Conservation (phyloP, 2,797 vertebrate genomes). For the Helostoma temminkii region DNA sequence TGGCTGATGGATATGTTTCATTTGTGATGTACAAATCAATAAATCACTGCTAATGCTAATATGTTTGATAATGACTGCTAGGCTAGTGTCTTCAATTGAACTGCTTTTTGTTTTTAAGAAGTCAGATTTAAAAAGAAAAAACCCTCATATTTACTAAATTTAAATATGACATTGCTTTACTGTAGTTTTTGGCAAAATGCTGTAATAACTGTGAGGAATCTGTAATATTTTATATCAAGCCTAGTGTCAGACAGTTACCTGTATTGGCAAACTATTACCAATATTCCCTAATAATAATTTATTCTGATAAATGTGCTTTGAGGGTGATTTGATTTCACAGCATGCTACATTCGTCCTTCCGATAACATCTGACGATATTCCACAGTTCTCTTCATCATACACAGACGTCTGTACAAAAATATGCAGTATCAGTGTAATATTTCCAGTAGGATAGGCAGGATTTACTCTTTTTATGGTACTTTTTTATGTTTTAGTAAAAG, state of each 20-base stretch:
- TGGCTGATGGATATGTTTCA: slow-evolving; percentile 52
- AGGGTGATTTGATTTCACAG: slow-evolving; percentile 53
- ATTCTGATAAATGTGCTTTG: slow-evolving; percentile 55
- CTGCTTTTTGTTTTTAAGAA: slow-evolving; percentile 10
- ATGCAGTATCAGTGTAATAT: slow-evolving; percentile 61
- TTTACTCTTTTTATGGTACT: slow-evolving; percentile 41
- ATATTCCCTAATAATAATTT: slow-evolving; percentile 15
- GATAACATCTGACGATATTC: slow-evolving; percentile 61
- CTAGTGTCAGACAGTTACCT: background rate
- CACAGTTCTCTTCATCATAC: slow-evolving; percentile 66
- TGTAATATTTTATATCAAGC: slow-evolving; percentile 18
- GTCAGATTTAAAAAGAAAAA: slow-evolving; percentile 3
- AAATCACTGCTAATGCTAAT: too few species aligned
- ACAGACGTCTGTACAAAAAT: slow-evolving; percentile 77
- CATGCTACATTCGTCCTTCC: slow-evolving; percentile 69
- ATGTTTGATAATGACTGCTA: background rate
- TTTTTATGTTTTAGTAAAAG: slow-evolving; percentile 65
- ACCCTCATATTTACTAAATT: slow-evolving; percentile 17
- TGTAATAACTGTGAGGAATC: slow-evolving; percentile 17
- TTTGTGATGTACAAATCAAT: slow-evolving; percentile 19
- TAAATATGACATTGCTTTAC: background rate
- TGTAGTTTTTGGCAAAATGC: slow-evolving; percentile 16
- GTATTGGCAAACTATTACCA: slow-evolving; percentile 4
- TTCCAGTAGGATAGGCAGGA: slow-evolving; percentile 63
- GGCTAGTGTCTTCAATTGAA: background rate